Percentiles rank a stretch among this genome's conserved stretches.
Conservation (phyloP, 92 coral and sea anemone species). For the Siderastrea siderea region DNA sequence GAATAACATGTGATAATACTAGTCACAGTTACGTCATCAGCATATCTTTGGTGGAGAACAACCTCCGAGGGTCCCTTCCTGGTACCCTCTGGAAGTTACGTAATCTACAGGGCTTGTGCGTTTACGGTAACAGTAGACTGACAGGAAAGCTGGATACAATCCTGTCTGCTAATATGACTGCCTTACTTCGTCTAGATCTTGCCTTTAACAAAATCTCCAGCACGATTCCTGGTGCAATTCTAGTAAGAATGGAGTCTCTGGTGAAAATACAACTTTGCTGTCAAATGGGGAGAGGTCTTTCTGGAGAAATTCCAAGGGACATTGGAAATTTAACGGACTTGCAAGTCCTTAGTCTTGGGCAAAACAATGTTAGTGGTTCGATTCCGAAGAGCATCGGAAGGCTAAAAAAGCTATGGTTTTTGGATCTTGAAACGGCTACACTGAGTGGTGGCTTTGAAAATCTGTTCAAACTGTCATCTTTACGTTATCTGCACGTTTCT, state of each 20-base stretch:
- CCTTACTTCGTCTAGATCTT: slow-evolving; percentile 54
- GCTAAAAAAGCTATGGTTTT: slow-evolving; percentile 78
- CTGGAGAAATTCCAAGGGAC: slow-evolving; percentile 74
- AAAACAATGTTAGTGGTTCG: slow-evolving; percentile 63
- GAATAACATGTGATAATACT: slow-evolving; percentile 72
- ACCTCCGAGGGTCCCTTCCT: slow-evolving; percentile 69
- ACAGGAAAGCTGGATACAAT: slow-evolving; percentile 63
- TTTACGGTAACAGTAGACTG: slow-evolving; percentile 40
- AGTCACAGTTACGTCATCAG: slow-evolving; percentile 69
- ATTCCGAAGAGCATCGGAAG: slow-evolving; percentile 81
- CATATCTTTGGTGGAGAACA: slow-evolving; percentile 59
- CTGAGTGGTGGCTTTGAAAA: slow-evolving; percentile 61
- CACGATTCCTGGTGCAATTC: slow-evolving; percentile 57
- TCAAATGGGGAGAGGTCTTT: slow-evolving; percentile 59
- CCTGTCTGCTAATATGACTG: slow-evolving; percentile 80
- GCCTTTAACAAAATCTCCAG: slow-evolving; percentile 72
- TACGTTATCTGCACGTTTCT: slow-evolving; percentile 74
- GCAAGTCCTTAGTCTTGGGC: slow-evolving; percentile 86
- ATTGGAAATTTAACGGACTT: slow-evolving; percentile 79
- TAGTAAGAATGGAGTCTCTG: slow-evolving; percentile 64
- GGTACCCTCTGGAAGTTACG: slow-evolving; percentile 83
- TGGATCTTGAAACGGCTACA: slow-evolving; percentile 74
- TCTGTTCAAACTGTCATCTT: slow-evolving; percentile 63
- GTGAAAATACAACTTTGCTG: slow-evolving; percentile 80
- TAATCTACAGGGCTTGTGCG: slow-evolving; percentile 77